These are phyloP conservation scores for Lithophane socia DNA, from an alignment of 2,888 invertebrate genomes.

Conservation along the genomic window DNA sequence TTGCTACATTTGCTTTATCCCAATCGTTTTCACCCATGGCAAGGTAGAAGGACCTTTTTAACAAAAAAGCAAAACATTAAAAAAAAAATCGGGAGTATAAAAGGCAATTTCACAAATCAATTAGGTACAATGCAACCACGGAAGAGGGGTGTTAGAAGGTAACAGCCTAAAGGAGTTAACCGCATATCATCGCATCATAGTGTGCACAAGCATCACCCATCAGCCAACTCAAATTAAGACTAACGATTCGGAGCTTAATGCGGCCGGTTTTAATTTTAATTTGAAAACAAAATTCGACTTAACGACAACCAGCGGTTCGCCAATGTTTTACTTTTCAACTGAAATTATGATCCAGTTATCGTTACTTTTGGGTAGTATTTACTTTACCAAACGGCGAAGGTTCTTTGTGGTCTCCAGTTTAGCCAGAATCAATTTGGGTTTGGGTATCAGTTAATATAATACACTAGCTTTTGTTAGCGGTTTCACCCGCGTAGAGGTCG, in stretches of 20 bases:
- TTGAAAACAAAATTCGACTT: constrained; percentile 84
- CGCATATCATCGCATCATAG: constrained; percentile 12
- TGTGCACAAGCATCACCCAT: constrained; percentile 49
- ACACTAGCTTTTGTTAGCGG: background rate
- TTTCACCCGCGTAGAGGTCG: background rate
- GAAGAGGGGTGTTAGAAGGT: too few species aligned
- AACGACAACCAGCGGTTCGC: constrained; percentile 73
- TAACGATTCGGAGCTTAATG: constrained; percentile 86
- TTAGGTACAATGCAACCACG: too few species aligned
- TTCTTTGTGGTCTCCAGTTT: background rate
- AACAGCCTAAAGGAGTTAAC: too few species aligned
- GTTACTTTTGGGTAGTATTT: constrained; percentile 45
- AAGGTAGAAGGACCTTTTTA: too few species aligned
- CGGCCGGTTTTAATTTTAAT: constrained; percentile 87
- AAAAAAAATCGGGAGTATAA: too few species aligned
- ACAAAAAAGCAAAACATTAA: too few species aligned
- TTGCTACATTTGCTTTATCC: too few species aligned
- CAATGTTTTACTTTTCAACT: constrained; percentile 67
- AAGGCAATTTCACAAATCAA: too few species aligned
- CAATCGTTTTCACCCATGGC: too few species aligned
- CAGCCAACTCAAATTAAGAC: constrained; percentile 87
- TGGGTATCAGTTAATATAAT: background rate
- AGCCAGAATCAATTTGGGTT: background rate
- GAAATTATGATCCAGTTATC: constrained; percentile 61
- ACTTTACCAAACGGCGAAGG: background rate